These are phyloP conservation scores for Pluvialis apricaria DNA, from an alignment of 2,113 vertebrate species.

Conservation along the genomic window DNA sequence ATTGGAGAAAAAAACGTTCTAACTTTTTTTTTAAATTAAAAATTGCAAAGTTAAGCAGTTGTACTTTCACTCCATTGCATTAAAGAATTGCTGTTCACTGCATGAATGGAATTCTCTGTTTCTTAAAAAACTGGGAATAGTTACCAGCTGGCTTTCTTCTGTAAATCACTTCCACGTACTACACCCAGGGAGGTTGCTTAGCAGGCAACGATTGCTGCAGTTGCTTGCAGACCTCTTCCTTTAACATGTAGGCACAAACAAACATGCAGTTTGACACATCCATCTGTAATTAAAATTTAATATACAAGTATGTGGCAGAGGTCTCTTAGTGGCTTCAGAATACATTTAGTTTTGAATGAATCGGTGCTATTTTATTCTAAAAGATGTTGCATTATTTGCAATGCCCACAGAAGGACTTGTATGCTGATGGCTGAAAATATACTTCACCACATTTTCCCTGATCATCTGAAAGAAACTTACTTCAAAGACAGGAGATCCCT, in stretches of 20 bases:
- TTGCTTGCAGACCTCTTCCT: background rate
- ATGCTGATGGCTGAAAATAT: background rate
- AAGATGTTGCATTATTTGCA: background rate
- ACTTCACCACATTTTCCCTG: background rate
- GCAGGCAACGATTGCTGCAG: background rate
- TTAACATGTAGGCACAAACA: background rate
- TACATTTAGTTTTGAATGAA: background rate
- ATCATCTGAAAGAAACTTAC: background rate
- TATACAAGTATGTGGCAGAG: background rate
- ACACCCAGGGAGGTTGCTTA: background rate
- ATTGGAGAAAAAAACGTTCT: background rate
- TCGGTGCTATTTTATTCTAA: background rate
- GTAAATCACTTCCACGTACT: background rate
- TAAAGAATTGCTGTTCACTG: background rate
- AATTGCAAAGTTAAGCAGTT: background rate
- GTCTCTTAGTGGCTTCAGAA: background rate
- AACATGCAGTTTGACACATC: background rate
- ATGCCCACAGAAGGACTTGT: fast-evolving
- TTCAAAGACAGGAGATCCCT: background rate
- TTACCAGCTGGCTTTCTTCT: background rate
- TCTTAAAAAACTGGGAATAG: background rate
- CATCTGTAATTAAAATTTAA: background rate
- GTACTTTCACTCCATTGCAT: background rate
- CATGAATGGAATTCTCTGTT: background rate
- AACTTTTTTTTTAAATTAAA: background rate